phyloP scores from a whole-genome alignment of 2,113 vertebrate species.

The Upupa epops region DNA sequence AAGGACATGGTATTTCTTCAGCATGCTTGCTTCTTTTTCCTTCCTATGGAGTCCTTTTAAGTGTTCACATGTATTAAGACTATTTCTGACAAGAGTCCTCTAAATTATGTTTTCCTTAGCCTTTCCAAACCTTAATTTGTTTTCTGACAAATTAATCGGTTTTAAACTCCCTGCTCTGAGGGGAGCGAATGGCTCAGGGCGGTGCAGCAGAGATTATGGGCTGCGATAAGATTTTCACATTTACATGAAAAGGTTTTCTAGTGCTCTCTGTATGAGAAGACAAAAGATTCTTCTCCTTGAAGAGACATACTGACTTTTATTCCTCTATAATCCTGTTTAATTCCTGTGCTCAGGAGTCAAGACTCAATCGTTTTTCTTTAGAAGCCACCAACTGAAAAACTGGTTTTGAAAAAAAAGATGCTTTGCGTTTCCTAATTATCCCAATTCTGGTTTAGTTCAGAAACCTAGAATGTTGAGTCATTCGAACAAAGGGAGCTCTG shows the following conservation, averaged over 20 bases:
- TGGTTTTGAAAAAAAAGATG: not conserved
- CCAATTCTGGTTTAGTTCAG: not conserved
- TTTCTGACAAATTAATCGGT: not conserved
- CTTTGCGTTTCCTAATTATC: not conserved
- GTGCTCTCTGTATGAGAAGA: not conserved
- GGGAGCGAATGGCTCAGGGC: not conserved
- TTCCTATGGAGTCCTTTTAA: not conserved
- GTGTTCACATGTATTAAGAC: not conserved
- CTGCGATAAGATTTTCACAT: not conserved
- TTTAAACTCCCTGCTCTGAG: not conserved
- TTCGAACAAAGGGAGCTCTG: not conserved
- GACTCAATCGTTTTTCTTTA: not conserved
- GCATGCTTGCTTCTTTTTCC: not conserved
- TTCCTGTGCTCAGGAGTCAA: not conserved
- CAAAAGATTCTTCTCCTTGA: not conserved
- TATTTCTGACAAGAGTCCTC: not conserved
- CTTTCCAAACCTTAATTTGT: not conserved
- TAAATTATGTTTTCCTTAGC: not conserved
- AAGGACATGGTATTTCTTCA: not conserved
- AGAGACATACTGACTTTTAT: fast-evolving
- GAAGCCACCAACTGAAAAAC: not conserved
- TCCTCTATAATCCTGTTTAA: not conserved
- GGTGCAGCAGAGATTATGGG: not conserved
- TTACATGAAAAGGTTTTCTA: not conserved
- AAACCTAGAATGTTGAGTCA: not conserved